Conservation (phyloP, 92 coral and sea anemone species). For the Isaurus tuberculatus region DNA sequence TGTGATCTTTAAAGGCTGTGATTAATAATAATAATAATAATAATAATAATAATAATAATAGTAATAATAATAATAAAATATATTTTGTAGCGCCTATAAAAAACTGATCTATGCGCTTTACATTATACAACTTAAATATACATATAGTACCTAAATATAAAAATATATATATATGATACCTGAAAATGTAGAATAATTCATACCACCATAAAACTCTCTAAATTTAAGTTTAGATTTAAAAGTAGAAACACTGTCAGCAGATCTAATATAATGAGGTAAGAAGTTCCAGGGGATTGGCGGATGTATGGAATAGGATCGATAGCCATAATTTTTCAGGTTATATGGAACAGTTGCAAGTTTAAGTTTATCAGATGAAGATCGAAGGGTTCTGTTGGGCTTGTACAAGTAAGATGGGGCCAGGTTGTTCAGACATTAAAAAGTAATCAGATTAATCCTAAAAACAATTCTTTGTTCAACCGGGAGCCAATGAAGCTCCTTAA, state of each 20-base stretch:
- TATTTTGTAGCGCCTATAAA: too few relatives aligned
- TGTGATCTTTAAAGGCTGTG: too few relatives aligned
- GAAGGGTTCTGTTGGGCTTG: conserved; percentile 30
- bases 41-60: too few relatives aligned
- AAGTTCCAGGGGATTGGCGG: conserved; percentile 49
- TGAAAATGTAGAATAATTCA: too few relatives aligned
- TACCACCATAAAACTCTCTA: too few relatives aligned
- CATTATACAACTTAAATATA: too few relatives aligned
- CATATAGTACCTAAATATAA: too few relatives aligned
- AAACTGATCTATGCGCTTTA: too few relatives aligned
- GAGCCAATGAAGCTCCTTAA: conserved; percentile 37
- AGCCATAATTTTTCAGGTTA: conserved; percentile 47
- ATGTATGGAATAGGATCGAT: conserved; percentile 41
- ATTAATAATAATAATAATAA: too few relatives aligned
- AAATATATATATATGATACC: too few relatives aligned
- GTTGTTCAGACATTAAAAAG: conserved; percentile 42
- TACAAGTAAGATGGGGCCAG: conserved; percentile 42
- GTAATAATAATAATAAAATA: too few relatives aligned
- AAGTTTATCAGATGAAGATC: conserved; percentile 45
- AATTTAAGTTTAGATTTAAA: neutral
- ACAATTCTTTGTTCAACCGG: conserved; percentile 42
- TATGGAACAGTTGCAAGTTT: conserved; percentile 43
- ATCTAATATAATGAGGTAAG: conserved; percentile 29
- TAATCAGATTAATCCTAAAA: conserved; percentile 33
- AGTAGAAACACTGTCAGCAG: conserved; percentile 29